These are phyloP conservation scores for Thamnophis elegans DNA, from an alignment of 2,797 vertebrate species.

Conservation along the genomic window DNA sequence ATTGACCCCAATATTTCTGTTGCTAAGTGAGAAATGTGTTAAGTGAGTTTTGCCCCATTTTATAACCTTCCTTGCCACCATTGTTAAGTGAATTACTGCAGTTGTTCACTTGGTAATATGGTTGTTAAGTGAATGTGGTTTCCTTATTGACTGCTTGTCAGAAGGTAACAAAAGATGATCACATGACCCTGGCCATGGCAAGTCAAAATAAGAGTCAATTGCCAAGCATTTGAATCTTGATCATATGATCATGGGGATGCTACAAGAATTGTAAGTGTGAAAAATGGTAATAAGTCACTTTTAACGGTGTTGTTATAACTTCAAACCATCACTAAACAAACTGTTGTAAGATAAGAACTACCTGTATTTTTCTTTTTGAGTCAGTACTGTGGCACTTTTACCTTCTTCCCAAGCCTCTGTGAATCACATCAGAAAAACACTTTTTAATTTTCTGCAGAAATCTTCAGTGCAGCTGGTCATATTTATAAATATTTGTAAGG, in stretches of 20 bases:
- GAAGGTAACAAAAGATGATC: neutral
- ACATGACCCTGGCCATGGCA: neutral
- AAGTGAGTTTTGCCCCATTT: neutral
- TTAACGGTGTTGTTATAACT: neutral
- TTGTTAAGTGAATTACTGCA: neutral
- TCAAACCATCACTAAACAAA: neutral
- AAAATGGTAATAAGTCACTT: neutral
- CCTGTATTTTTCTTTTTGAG: neutral
- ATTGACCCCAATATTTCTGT: neutral
- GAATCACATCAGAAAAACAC: neutral
- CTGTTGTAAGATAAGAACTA: neutral
- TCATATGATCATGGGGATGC: neutral
- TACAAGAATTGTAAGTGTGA: neutral
- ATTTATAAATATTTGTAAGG: neutral
- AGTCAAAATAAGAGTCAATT: neutral
- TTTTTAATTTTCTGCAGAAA: neutral
- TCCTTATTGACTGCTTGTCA: neutral
- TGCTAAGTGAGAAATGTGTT: neutral
- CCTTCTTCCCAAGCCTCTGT: neutral
- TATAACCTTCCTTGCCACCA: neutral
- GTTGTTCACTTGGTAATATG: neutral
- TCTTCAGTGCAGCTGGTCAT: neutral
- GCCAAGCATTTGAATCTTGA: neutral
- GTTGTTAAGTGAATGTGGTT: neutral
- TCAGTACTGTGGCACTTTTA: neutral